Conservation (phyloP, 2,113 vertebrate species). For the Oceanodroma tethys region DNA sequence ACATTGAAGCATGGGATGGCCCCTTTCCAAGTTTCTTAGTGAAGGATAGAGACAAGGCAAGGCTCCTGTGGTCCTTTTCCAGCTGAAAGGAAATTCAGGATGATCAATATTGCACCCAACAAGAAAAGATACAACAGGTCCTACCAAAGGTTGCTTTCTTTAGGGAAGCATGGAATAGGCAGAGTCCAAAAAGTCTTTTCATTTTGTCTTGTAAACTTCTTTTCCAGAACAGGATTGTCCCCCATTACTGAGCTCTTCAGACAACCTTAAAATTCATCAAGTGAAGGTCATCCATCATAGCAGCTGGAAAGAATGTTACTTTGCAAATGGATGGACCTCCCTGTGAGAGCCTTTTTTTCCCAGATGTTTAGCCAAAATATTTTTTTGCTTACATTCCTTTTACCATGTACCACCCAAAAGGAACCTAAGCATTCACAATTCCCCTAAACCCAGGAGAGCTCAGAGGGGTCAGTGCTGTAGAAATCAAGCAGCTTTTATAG, state of each 20-base stretch:
- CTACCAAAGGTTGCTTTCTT: not conserved
- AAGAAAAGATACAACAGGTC: not conserved
- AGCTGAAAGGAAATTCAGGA: not conserved
- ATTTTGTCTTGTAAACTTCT: not conserved
- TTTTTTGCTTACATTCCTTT: constrained; percentile 1
- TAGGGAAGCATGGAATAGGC: not conserved
- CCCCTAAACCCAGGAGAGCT: not conserved
- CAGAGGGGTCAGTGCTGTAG: not conserved
- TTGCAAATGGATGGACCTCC: constrained; percentile 9
- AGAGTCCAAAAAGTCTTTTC: not conserved
- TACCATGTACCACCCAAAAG: not conserved
- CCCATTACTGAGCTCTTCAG: not conserved
- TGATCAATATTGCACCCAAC: not conserved
- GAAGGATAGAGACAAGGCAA: not conserved
- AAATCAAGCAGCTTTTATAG: not conserved
- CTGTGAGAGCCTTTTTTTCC: not conserved
- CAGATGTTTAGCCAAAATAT: not conserved
- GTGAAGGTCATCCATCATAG: not conserved
- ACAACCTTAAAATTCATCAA: not conserved
- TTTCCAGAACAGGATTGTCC: not conserved
- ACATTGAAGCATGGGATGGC: not conserved
- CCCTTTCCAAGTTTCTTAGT: not conserved
- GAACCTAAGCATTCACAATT: not conserved
- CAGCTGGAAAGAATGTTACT: not conserved
- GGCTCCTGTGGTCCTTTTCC: not conserved